Base-by-base conservation (phyloP, 2,797 vertebrate species). In the Heterohyrax brucei region DNA sequence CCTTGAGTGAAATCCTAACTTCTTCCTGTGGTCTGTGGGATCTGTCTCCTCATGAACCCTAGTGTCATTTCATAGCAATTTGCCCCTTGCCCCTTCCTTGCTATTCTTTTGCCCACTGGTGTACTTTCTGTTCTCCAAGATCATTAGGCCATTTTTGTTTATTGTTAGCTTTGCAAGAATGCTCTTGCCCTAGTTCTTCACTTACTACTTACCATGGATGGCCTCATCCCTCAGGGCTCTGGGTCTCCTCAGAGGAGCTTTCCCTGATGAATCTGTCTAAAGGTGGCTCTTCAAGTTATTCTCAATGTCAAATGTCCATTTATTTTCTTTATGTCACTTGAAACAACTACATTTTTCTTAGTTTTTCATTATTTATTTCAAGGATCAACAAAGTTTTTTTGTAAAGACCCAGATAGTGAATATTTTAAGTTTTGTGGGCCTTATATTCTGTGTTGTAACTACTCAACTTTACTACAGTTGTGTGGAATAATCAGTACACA, bases 1-100 rank as follows among this genome's bases (percentile, higher is more conserved):
- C 33, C 87, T 70, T 70, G 39, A 83, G 14, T 92, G 80, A 83
- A 92, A 86, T 72, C 39, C 46, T 72, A 30, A 84, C 50, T 80
- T 91, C 44, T 62, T 56, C 12, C 44, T 14, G 3, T 26, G n/a
- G 26, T 77, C 72, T 95, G 19, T 33, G 72, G 30, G 72, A 22
- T 84, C 48, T 85, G 73, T n/a, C 61, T 88, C 33, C 18, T 44
- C 59, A 8, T 22, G 30, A 59, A 24, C 18, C 9, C 19, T 33
- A 19, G 4, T 22, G 12, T 85, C 18, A 50, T 85, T 50, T 79
- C 30, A 80, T 30, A 88, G 33, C 59, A 53, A 4, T 59, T 73
- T 72, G 66, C 30, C 6, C 28, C 46, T 33, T 28, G 77, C 10
- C 1, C 16, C 28, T 68, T 81, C 19, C 59, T 94, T 39, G 44